Conservation (phyloP, 2,113 vertebrate genomes). For the Caracal caracal region DNA sequence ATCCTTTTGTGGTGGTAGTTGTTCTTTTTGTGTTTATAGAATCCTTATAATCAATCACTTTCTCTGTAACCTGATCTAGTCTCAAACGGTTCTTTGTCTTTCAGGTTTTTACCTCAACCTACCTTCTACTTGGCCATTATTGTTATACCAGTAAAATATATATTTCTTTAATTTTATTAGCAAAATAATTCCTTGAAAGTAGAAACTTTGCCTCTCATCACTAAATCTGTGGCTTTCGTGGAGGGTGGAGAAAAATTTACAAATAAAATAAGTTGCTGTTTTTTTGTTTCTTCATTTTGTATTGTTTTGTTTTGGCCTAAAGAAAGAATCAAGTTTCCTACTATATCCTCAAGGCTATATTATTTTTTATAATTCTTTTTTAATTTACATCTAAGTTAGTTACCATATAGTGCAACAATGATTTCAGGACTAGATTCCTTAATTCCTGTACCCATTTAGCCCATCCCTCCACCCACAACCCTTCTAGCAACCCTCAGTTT, state of each 20-base stretch:
- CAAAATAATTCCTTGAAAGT: not conserved
- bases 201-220: not conserved
- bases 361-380: not conserved
- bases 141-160: not conserved
- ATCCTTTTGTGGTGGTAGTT: not conserved
- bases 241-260: not conserved
- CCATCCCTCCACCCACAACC: too few relatives aligned
- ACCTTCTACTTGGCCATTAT: not conserved
- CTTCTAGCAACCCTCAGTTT: too few relatives aligned
- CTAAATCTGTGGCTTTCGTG: not conserved
- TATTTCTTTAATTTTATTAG: conserved; percentile 8
- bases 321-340: not conserved
- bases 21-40: not conserved
- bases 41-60: not conserved
- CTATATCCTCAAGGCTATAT: not conserved
- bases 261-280: not conserved
- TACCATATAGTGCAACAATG: too few relatives aligned
- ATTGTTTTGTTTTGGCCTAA: not conserved
- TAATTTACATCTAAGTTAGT: too few relatives aligned
- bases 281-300: too few relatives aligned
- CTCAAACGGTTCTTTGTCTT: not conserved
- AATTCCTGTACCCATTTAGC: too few relatives aligned
- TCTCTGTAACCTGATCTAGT: not conserved
- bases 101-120: not conserved
- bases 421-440: too few relatives aligned